Conservation (phyloP, 2,113 vertebrate species). For the mouse (Mus musculus) region DNA sequence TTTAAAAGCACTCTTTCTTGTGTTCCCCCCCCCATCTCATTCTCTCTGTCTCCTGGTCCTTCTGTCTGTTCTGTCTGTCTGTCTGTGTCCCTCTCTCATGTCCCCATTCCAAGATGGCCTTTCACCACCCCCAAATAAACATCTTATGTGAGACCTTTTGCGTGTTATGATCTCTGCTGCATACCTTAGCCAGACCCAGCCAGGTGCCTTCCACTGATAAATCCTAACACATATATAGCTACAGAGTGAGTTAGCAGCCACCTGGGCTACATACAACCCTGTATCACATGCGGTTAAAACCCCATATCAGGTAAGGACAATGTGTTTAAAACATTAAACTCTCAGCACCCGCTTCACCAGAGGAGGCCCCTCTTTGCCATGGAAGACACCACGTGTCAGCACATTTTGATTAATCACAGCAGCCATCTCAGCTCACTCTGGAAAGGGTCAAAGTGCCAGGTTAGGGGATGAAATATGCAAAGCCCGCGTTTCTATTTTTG, state of each 20-base stretch:
- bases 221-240: background rate
- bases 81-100: background rate
- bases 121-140: background rate
- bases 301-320: background rate
- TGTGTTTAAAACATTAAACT: background rate
- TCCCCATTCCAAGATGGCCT: background rate
- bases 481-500: slow-evolving; percentile 84
- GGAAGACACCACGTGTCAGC: background rate
- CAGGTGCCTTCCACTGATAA: background rate
- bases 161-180: background rate
- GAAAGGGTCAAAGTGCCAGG: slow-evolving; percentile 57
- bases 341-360: background rate
- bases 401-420: slow-evolving; percentile 45
- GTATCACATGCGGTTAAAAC: background rate
- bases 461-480: slow-evolving; percentile 68
- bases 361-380: slow-evolving; percentile 5
- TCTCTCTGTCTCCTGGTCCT: background rate
- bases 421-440: background rate
- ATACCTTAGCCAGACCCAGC: background rate
- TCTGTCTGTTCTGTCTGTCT: background rate
- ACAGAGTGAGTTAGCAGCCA: background rate
- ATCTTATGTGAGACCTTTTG: background rate
- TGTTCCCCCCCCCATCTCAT: background rate
- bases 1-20: background rate
- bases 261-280: background rate